Evolutionary conservation across 2,888 invertebrate genomes (phyloP), one percentile per base, ranked within the genome.

Genomic region (Netelia melanura): DNA sequence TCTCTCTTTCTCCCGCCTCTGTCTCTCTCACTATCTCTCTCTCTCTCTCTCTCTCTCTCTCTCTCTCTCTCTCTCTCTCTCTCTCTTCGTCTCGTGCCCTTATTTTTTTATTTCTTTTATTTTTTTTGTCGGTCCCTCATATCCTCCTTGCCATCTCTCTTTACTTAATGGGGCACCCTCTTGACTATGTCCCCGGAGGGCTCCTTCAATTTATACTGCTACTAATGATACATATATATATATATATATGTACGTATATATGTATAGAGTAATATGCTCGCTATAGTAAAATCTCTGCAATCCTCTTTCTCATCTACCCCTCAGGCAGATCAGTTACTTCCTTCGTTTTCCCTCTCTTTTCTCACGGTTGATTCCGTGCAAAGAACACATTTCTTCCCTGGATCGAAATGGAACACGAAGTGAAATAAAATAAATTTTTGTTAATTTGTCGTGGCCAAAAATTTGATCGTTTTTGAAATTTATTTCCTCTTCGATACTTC

Each of bases 131-230:
- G 14, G 8, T 58, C 77, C 58, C 64, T 72, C 56, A 38, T 78
- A 52, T 75, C 68, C 64, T 14, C 25, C 44, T 74, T 71, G 3
- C 62, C 43, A 72, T 83, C 74, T 74, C 72, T 75, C 68, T 79
- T 79, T 54, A 61, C 74, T 25, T 70, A 79, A 61, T 74, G 61
- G 56, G 25, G 54, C 54, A 72, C 78, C 72, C 74, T 61, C 72
- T 43, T 38, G 74, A 72, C 70, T 70, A 62, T 72, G 79, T 72
- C 65, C 64, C 79, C 79, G 8, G 64, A 72, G 79, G 71, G 72
- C 14, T 80, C 71, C 79, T 80, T 71, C 79, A 80, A 80, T 80
- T 71, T 71, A 80, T 80, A 65, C 64, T n/a, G 25, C 70, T 30
- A 25, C 54, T 48, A 48, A 48, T 48, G 48, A 10, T 48, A 48